These are phyloP conservation scores for Nannoperca australis DNA, from an alignment of 2,797 vertebrate genomes.

Conservation along the genomic window DNA sequence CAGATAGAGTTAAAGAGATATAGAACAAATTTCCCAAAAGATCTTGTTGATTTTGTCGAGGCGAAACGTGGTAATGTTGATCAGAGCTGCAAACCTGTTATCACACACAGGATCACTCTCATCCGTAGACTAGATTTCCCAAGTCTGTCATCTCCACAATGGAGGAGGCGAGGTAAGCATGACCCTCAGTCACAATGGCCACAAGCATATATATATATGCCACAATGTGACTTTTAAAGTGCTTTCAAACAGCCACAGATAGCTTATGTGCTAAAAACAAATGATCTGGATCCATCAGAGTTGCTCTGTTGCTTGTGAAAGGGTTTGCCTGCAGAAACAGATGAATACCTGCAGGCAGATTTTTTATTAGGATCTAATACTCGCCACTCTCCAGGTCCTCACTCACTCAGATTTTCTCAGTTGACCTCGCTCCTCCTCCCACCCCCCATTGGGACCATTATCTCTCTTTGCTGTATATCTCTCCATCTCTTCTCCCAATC, in stretches of 20 bases:
- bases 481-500: slow-evolving; percentile 50
- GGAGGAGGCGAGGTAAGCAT: not conserved
- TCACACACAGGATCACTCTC: not conserved
- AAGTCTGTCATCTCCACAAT: not conserved
- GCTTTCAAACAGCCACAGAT: slow-evolving; percentile 18
- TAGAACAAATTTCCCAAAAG: not conserved
- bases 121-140: not conserved
- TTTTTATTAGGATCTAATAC: slow-evolving; percentile 60
- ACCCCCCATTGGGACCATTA: slow-evolving; percentile 44
- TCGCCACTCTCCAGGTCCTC: slow-evolving; percentile 23
- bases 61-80: not conserved
- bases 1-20: not conserved
- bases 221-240: not conserved
- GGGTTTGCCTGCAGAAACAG: slow-evolving; percentile 29
- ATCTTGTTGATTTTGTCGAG: not conserved
- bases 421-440: not conserved
- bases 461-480: slow-evolving; percentile 43
- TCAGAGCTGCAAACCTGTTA: not conserved
- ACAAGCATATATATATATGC: too few species aligned
- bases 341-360: slow-evolving; percentile 58
- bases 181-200: not conserved
- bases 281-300: not conserved
- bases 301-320: slow-evolving; percentile 17
- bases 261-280: slow-evolving; percentile 19
- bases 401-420: slow-evolving; percentile 4